A percentile compares a stretch with the other conserved stretches of the same genome.
These are phyloP conservation scores for Proisotoma minuta DNA, from an alignment of 2,888 invertebrate species.

Conservation along the genomic window DNA sequence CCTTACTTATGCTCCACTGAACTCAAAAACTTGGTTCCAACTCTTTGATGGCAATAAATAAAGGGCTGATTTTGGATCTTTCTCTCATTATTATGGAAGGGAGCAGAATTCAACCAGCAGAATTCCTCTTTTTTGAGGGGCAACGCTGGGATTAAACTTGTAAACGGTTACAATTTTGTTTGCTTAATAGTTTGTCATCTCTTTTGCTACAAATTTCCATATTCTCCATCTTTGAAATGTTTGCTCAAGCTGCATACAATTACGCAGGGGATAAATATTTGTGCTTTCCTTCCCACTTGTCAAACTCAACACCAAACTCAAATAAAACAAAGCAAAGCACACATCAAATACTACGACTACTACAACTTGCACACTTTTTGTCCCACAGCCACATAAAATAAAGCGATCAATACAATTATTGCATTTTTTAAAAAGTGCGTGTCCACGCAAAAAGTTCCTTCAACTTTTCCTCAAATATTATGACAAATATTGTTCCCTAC, in stretches of 20 bases:
- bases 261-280: neutral
- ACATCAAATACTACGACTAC: neutral
- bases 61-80: neutral
- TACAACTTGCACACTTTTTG: too few species aligned
- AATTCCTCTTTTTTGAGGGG: slow-evolving; percentile 8
- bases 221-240: neutral
- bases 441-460: neutral
- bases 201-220: neutral
- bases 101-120: slow-evolving; percentile 9
- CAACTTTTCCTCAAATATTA: slow-evolving; percentile 3
- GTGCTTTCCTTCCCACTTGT: neutral
- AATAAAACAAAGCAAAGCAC: slow-evolving; percentile 2
- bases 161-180: neutral
- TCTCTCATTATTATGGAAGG: neutral
- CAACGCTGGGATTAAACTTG: neutral
- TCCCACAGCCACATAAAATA: too few species aligned
- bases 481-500: neutral
- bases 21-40: slow-evolving; percentile 14
- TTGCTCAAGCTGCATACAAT: neutral
- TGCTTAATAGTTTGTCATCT: slow-evolving; percentile 2
- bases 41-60: neutral
- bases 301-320: neutral
- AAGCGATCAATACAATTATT: too few species aligned
- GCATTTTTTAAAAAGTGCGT: neutral
- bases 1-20: slow-evolving; percentile 44